A percentile compares a stretch with the other conserved stretches of the same genome.
Conservation (phyloP, 1,140 invertebrate genomes). For the Phymorhynchus buccinoides region DNA sequence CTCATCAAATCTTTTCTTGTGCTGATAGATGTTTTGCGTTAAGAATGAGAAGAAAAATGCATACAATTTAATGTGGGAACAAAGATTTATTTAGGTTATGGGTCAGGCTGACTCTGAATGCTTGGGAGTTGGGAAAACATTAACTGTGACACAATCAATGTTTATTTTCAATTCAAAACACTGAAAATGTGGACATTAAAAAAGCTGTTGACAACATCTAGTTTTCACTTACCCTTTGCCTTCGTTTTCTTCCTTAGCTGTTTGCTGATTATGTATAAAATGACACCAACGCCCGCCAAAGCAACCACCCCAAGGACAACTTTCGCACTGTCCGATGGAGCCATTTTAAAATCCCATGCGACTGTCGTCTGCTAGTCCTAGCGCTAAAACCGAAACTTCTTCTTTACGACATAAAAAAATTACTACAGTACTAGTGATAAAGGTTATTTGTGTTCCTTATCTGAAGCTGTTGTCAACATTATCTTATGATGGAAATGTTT, state of each 20-base stretch:
- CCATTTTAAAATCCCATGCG: conserved; percentile 34
- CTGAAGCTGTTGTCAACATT: background rate
- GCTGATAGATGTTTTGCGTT: no score
- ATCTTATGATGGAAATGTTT: background rate
- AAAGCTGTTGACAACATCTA: background rate
- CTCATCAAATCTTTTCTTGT: no score
- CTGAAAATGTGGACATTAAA: no score
- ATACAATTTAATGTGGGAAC: no score
- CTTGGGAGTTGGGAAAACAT: no score
- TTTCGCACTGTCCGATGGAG: conserved; percentile 35
- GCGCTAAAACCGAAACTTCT: background rate
- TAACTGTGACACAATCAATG: no score
- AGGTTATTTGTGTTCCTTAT: no score
- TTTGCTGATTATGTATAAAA: conserved; percentile 18
- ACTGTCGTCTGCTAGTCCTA: conserved; percentile 29
- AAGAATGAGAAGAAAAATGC: no score
- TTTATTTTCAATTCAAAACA: no score
- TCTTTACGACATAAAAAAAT: conserved; percentile 4
- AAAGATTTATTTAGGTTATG: no score
- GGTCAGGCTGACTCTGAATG: no score
- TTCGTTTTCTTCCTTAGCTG: background rate
- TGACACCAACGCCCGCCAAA: conserved; percentile 26
- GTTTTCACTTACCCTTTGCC: background rate
- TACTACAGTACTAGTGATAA: background rate
- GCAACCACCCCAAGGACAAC: conserved; percentile 32